Evolutionary conservation across 2,888 invertebrate genomes (phyloP).

Genomic region (Cephus rjabovi): DNA sequence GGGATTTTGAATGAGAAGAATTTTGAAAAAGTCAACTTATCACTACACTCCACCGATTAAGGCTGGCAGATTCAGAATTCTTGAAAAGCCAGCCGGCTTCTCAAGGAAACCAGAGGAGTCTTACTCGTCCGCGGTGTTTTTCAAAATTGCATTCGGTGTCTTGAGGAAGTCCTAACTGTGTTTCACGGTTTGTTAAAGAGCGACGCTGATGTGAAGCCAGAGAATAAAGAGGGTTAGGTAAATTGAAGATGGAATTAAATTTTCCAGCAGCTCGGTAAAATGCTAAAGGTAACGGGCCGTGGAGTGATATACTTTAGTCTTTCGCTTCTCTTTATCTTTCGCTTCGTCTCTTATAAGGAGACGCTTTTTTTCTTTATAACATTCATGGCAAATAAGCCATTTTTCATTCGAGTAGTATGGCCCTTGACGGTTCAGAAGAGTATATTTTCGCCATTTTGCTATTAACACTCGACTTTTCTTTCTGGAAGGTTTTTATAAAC

Average conservation of each 20-base stretch:
- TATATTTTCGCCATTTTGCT: not conserved
- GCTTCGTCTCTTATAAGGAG: not conserved
- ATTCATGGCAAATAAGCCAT: not conserved
- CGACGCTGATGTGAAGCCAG: not conserved
- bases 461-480: not conserved
- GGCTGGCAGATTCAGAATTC: not conserved
- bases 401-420: not conserved
- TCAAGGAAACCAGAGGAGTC: not conserved
- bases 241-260: conserved; percentile 60
- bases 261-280: not conserved
- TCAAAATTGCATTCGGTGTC: not conserved
- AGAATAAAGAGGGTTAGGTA: conserved; percentile 50
- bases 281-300: not conserved
- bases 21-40: not conserved
- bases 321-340: not conserved
- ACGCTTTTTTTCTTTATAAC: not conserved
- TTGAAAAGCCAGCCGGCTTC: not conserved
- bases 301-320: not conserved
- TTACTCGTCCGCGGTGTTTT: not conserved
- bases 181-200: not conserved
- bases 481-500: not conserved
- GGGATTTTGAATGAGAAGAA: not conserved
- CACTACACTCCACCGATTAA: not conserved
- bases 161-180: not conserved
- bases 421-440: not conserved